A percentile compares a stretch with the other conserved stretches of the same genome.
These are phyloP conservation scores for Tetraneura akinire DNA, from an alignment of 1,140 invertebrate species.

Conservation along the genomic window DNA sequence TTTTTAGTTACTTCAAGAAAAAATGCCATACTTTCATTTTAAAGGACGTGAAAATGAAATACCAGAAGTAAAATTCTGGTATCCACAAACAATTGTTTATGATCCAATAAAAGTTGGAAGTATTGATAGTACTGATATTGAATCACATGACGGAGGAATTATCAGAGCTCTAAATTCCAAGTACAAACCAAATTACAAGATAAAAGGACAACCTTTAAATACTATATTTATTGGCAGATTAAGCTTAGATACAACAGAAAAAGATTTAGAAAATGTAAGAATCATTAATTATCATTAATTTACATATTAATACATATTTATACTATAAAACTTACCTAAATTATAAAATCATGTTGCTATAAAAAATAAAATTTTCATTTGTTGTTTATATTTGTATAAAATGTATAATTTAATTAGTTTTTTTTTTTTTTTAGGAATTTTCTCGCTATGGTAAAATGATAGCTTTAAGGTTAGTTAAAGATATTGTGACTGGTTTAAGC, in stretches of 20 bases:
- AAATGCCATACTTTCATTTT: background rate
- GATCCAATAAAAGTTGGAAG: slow-evolving; percentile 75
- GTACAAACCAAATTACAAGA: slow-evolving; percentile 69
- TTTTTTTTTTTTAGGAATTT: slow-evolving; percentile 63
- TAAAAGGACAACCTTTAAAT: slow-evolving; percentile 70
- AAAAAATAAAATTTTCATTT: no score
- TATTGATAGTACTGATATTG: slow-evolving; percentile 81
- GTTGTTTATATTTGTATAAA: no score
- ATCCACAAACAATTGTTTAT: slow-evolving; percentile 63
- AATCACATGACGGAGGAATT: slow-evolving; percentile 80
- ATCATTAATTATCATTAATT: no score
- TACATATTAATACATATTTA: background rate
- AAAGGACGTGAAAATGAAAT: background rate
- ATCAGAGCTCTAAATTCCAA: slow-evolving; percentile 71
- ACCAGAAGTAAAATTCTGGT: slow-evolving; percentile 59
- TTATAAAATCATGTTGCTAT: no score
- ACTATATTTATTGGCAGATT: slow-evolving; percentile 82
- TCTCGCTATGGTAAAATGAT: slow-evolving; percentile 69
- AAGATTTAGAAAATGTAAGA: slow-evolving; percentile 57
- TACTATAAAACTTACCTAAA: no score
- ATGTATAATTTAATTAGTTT: no score
- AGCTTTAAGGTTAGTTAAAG: slow-evolving; percentile 71
- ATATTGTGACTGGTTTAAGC: slow-evolving; percentile 80
- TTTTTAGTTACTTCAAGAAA: background rate
- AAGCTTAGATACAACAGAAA: slow-evolving; percentile 69